Evolutionary conservation across 37 sponge, comb jelly and placozoan species (phyloP), one percentile per base, ranked within the genome.

Genomic region (Aplysina aerophoba): DNA sequence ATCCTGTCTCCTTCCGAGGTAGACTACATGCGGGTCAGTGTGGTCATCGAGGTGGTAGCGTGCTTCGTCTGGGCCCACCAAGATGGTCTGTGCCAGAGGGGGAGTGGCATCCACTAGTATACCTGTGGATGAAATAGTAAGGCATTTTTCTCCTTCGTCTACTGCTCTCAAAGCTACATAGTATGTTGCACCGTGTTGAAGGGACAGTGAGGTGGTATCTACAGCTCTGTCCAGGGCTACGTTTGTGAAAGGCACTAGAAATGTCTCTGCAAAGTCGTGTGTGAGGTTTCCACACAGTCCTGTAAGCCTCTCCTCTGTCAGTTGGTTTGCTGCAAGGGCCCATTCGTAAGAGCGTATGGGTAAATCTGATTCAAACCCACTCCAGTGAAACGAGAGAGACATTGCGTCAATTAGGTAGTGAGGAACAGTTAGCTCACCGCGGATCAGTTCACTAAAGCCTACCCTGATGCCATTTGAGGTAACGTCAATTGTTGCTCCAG

Each of bases 391-490:
- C 15, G 41, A 65, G 15, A 96, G 20, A 0, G 54, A 39, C n/a
- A 82, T 90, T 0, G 60, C 59, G 66, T 81, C 74, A n/a, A 90
- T 85, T 39, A 91, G 94, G 67, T 73, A 94, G 0, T 33, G 55
- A 60, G 86, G 80, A 8, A 87, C 25, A 0, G 73, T 35, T 1
- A 96, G 82, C 0, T 35, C 78, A 28, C 97, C 92, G 4, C 92
- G 88, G 12, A 79, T 21, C 40, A 93, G 81, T 0, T 33, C 22
- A 17, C 60, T 67, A 41, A 81, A 85, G 20, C 94, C 94, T 6
- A 80, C 92, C 8, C 36, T 33, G 30, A 96, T 82, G 6, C 97
- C 97, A 84, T 94, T 90, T 20, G 94, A 94, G 2, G 94, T 94
- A 22, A 86, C 81, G 0, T 93, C 90, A 39, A 80, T 85, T 25